Base-by-base conservation (phyloP, 2,113 vertebrate species). In the Columba livia region DNA sequence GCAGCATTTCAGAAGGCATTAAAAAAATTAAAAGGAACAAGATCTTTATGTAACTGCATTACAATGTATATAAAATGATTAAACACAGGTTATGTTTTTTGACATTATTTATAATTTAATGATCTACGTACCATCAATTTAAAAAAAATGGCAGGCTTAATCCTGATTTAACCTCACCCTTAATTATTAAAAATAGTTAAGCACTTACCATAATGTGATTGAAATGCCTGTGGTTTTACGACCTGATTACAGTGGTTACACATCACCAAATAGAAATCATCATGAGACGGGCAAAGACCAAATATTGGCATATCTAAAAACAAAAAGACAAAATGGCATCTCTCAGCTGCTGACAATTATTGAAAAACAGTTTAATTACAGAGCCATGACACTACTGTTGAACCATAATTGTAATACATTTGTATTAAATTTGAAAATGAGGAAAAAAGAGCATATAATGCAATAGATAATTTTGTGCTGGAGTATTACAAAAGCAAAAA, bases 241-340 rank as follows among this genome's bases (percentile, higher is more conserved):
- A 99, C 99, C 98, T 99, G 99, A 98, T 99, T 98, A 98, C 99
- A 99, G 98, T 99, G 98, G 97, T 98, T 99, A 99, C 99, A 99
- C 98, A 99, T 99, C 98, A 99, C 99, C 98, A 99, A 98, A 98
- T 99, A 99, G 98, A 99, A 99, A 98, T 99, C 99, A 96, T 99
- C 99, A 94, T 99, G 99, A 96, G 99, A 99, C 71, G 99, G 99
- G 98, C 99, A 99, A 97, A 99, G 99, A 98, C 99, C 99, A 98
- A 99, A 99, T 98, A 99, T 99, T 97, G 99, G 98, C 99, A 99
- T 99, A 97, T 99, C 99, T 99, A 98, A 93, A 98, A 97, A 88
- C 97, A 94, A 98, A 95, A 97, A 96, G 97, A 84, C 97, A 95
- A 97, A 94, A 93, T 88, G 75, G 92, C 94, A 96, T 98, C 94